phyloP scores from a whole-genome alignment of 2,113 vertebrate species.

The Cepphus grylle region DNA sequence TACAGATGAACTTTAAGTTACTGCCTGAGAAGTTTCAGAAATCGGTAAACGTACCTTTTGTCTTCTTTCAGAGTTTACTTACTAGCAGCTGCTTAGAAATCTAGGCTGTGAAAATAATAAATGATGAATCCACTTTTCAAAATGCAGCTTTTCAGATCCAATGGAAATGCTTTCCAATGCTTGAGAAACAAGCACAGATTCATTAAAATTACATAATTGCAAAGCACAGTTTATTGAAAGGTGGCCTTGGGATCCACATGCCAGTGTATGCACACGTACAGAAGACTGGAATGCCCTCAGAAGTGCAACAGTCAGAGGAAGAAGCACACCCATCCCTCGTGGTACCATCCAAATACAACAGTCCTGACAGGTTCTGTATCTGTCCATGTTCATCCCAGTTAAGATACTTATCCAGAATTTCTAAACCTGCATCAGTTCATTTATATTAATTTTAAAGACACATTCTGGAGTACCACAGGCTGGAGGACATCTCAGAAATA shows the following conservation, averaged over 20 bases:
- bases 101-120: not conserved
- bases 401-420: not conserved
- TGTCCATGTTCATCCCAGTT: not conserved
- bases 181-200: not conserved
- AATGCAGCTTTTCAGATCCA: not conserved
- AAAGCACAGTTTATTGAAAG: not conserved
- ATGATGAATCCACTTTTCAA: not conserved
- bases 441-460: not conserved
- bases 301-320: not conserved
- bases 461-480: not conserved
- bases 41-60: not conserved
- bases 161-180: not conserved
- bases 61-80: not conserved
- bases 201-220: not conserved
- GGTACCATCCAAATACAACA: not conserved
- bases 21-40: not conserved
- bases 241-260: not conserved
- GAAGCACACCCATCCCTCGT: not conserved
- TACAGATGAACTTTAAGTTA: not conserved
- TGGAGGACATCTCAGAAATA: not conserved
- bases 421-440: not conserved
- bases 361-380: not conserved
- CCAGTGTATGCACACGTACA: not conserved
- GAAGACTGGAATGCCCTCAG: not conserved
- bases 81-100: not conserved